Evolutionary conservation across 2,888 invertebrate species (phyloP), one percentile per base, ranked within the genome.

Genomic region (Lycia hirtaria): DNA sequence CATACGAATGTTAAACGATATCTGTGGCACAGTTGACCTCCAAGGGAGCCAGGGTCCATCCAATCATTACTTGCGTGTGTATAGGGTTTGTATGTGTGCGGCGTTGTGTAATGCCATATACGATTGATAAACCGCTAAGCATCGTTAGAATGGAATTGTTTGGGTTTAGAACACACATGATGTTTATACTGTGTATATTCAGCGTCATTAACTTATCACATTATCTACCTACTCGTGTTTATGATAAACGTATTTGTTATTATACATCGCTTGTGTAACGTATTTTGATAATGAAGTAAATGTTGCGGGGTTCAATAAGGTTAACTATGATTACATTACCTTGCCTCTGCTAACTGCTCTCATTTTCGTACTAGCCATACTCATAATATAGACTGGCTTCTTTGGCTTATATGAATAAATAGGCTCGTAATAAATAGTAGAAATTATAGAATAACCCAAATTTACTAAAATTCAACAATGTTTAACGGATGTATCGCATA

Each of bases 21-120:
- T 73, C 72, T 76, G 76, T 78, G 80, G 75, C 79, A 68, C 51
- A 64, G 43, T 53, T 78, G 83, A 83, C 81, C 83, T 81, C 78
- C 67, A 73, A 78, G 74, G 74, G 76, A 76, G 73, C 74, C 75
- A 74, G 73, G 79, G 73, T 75, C 73, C 69, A 65, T 68, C 68
- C 68, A 66, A 67, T 68, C 68, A 64, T 67, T 64, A 67, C 66
- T 55, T 60, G 58, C 60, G 58, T 32, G 41, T 15, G 33, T 26
- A 32, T 38, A 24, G 54, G 49, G 48, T 12, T 12, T 45, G 30
- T 22, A 19, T 52, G 12, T 43, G 47, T 60, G 56, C 62, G 68
- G 68, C 60, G 64, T 67, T 66, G 69, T 65, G 65, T 71, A 64
- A 66, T 60, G 56, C 56, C 59, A 57, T 62, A 44, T 50, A 60